These are phyloP conservation scores for Tigriopus californicus DNA, from an alignment of 2,888 invertebrate species.

Conservation along the genomic window DNA sequence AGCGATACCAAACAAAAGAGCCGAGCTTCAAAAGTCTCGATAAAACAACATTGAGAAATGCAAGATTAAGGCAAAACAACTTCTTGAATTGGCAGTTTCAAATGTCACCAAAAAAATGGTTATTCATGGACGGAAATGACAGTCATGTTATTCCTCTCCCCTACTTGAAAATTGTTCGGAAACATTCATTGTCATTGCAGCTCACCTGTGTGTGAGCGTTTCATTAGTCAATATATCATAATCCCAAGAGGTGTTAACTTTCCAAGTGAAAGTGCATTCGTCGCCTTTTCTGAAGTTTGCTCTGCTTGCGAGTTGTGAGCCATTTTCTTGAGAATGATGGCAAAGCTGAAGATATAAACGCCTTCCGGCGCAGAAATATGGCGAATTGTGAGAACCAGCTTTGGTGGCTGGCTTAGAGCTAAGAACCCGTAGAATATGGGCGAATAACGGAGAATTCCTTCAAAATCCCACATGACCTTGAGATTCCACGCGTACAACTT, in stretches of 20 bases:
- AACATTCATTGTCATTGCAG: not conserved
- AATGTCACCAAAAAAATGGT: too few species aligned
- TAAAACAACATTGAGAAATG: too few species aligned
- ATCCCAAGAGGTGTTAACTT: slow-evolving; percentile 92
- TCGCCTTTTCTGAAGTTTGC: slow-evolving; percentile 77
- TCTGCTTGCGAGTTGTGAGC: slow-evolving; percentile 86
- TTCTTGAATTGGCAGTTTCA: slow-evolving; percentile 85
- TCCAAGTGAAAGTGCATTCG: slow-evolving; percentile 92
- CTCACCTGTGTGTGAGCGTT: slow-evolving; percentile 58
- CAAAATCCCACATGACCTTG: slow-evolving; percentile 86
- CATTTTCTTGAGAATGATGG: slow-evolving; percentile 86
- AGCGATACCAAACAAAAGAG: too few species aligned
- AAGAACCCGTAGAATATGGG: slow-evolving; percentile 90
- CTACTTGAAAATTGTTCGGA: too few species aligned
- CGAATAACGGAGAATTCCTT: slow-evolving; percentile 72
- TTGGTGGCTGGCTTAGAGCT: slow-evolving; percentile 40
- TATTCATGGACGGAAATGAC: too few species aligned
- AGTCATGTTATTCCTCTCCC: too few species aligned
- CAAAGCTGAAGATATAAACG: slow-evolving; percentile 84
- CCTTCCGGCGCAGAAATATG: slow-evolving; percentile 77
- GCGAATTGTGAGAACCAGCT: slow-evolving; percentile 58
- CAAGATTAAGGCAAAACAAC: too few species aligned
- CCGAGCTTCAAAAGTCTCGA: too few species aligned
- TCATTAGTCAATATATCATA: slow-evolving; percentile 93
- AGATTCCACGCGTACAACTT: slow-evolving; percentile 59